These are phyloP conservation scores for Oeneis ivallda DNA, from an alignment of 2,888 invertebrate genomes.

Conservation along the genomic window DNA sequence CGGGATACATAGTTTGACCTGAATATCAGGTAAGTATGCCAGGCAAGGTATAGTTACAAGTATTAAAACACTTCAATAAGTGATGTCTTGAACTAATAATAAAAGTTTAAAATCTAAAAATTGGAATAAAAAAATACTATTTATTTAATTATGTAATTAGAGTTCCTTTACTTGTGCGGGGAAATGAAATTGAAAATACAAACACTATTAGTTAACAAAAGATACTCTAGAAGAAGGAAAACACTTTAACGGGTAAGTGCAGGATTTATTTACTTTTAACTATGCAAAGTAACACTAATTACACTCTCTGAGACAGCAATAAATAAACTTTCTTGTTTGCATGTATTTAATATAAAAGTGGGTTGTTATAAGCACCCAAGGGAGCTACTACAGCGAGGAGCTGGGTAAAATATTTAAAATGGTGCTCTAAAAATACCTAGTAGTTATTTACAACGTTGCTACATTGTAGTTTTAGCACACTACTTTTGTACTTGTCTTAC, in stretches of 20 bases:
- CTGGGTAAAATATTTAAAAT: background rate
- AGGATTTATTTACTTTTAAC: slow-evolving; percentile 27
- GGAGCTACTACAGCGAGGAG: background rate
- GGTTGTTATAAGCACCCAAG: slow-evolving; percentile 10
- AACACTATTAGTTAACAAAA: slow-evolving; percentile 13
- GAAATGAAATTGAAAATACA: background rate
- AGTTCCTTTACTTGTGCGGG: background rate
- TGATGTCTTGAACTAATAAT: too few relatives aligned
- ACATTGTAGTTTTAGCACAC: background rate
- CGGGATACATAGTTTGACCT: too few relatives aligned
- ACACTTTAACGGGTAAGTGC: slow-evolving; percentile 17
- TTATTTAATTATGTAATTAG: background rate
- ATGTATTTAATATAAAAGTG: slow-evolving; percentile 17
- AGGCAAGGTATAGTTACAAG: too few relatives aligned
- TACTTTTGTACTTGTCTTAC: background rate
- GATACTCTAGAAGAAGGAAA: slow-evolving; percentile 12
- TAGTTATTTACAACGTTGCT: background rate
- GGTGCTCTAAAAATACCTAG: background rate
- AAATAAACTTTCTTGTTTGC: slow-evolving; percentile 21
- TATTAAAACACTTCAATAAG: too few relatives aligned
- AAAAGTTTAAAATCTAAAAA: background rate
- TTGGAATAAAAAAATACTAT: background rate
- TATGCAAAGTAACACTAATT: slow-evolving; percentile 24
- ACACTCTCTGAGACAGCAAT: slow-evolving; percentile 18
- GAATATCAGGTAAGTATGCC: too few relatives aligned